A percentile compares a stretch with the other conserved stretches of the same genome.
phyloP scores from a whole-genome alignment of 2,888 invertebrate genomes.

The Pachliopta kotzebuea region DNA sequence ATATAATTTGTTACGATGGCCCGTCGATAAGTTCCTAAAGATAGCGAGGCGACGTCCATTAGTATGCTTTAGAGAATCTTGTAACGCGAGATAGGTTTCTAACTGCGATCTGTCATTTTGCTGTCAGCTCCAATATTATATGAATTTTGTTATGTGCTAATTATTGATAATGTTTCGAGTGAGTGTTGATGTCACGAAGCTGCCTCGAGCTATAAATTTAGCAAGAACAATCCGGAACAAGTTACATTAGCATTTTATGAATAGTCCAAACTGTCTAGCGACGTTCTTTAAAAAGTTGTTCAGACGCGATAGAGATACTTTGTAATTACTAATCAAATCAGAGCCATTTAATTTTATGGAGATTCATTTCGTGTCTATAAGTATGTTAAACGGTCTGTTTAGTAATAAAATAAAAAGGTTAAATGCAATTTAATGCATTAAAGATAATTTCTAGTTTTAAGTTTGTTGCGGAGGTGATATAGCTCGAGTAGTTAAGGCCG shows the following conservation, averaged over 20 bases:
- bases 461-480: not conserved
- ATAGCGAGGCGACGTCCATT: slow-evolving; percentile 56
- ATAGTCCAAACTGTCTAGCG: slow-evolving; percentile 56
- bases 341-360: not conserved
- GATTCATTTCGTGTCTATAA: slow-evolving; percentile 1
- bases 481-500: not conserved
- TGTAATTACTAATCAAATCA: slow-evolving; percentile 33
- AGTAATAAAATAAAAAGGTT: slow-evolving; percentile 11
- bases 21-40: slow-evolving; percentile 44
- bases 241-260: slow-evolving; percentile 70
- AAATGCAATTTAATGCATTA: not conserved
- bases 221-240: slow-evolving; percentile 64
- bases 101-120: slow-evolving; percentile 36
- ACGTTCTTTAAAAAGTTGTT: slow-evolving; percentile 62
- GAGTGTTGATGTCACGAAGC: slow-evolving; percentile 44
- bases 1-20: slow-evolving; percentile 39
- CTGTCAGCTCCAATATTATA: slow-evolving; percentile 39
- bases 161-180: slow-evolving; percentile 48
- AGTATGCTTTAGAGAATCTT: slow-evolving; percentile 48
- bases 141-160: slow-evolving; percentile 60
- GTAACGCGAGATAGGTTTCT: slow-evolving; percentile 28
- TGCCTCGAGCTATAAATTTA: slow-evolving; percentile 59
- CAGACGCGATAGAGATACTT: slow-evolving; percentile 43
- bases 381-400: slow-evolving; percentile 1
- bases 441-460: slow-evolving; percentile 9